Evolutionary conservation across 2,113 vertebrate genomes (phyloP), one percentile per base, ranked within the genome.

Genomic region (Perca schrenkii): DNA sequence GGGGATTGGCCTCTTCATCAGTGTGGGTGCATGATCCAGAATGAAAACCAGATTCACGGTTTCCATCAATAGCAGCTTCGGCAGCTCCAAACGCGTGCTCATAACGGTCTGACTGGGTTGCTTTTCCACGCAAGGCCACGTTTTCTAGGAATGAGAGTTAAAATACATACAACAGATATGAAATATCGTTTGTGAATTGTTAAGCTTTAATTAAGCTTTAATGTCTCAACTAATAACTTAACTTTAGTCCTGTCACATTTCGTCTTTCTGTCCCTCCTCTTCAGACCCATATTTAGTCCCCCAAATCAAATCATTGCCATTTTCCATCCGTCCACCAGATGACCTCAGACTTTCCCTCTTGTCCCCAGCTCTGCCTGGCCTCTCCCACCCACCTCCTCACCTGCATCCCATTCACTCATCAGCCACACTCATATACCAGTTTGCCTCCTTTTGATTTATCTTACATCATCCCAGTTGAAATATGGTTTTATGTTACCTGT

Each of bases 51-150:
- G 57, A 7, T 0, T 65, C 6, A 4, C 36, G 16, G 73, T 88
- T 92, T 72, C 89, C 91, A 77, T 92, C 85, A 1, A 89, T 92
- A 0, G 89, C 89, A 0, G 28, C 85, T 36, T 0, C 13, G 22
- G 88, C 83, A 8, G 8, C 7, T 1, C 22, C 56, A 2, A 58
- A 17, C 0, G 0, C 0, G 28, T 49, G 1, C 2, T 8, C 1
- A 0, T 6, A 64, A 1, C 15, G 56, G 0, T 1, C 0, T 0
- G 76, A 77, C 74, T 88, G 81, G 0, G 87, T 83, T 0, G 91
- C 91, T 83, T 73, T 92, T 6, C 88, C 88, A 57, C 73, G 78
- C 63, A 90, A 56, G 34, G 91, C 87, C 61, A 90, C 62, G 4
- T 92, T 92, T 70, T 58, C 88, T 92, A 56, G 15, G 25, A 66